These are phyloP conservation scores for Zootermopsis nevadensis DNA, from an alignment of 2,888 invertebrate species.

Conservation along the genomic window DNA sequence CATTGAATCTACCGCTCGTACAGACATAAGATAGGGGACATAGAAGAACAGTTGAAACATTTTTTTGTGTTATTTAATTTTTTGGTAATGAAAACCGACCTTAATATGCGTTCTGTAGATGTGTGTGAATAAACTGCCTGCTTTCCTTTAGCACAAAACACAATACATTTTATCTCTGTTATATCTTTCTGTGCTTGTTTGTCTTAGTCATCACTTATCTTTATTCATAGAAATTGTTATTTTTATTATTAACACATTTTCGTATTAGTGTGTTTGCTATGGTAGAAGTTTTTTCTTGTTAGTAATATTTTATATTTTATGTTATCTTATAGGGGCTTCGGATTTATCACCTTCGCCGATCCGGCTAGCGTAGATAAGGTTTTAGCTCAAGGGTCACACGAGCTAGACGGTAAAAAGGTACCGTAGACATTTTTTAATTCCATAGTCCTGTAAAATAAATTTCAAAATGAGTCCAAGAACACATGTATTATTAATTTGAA, in stretches of 20 bases:
- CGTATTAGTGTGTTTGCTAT: conserved; percentile 49
- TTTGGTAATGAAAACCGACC: not conserved
- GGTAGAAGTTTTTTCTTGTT: conserved; percentile 53
- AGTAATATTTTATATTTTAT: conserved; percentile 54
- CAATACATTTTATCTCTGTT: not conserved
- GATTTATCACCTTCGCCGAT: conserved; percentile 99
- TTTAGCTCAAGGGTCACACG: conserved; percentile 97
- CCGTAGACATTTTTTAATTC: conserved; percentile 53
- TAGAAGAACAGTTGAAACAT: not conserved
- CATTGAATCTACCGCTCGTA: too few relatives aligned
- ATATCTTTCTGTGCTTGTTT: not conserved
- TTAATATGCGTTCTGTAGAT: not conserved
- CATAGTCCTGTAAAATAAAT: conserved; percentile 42
- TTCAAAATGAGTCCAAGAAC: not conserved
- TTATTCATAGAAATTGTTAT: conserved; percentile 14
- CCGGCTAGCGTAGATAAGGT: conserved; percentile 99
- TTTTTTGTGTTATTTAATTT: not conserved
- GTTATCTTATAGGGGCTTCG: conserved; percentile 90
- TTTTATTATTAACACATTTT: conserved; percentile 33
- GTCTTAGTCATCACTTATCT: not conserved
- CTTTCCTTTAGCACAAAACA: conserved; percentile 9
- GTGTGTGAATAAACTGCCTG: not conserved
- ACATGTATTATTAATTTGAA: conserved; percentile 26
- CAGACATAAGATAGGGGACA: too few relatives aligned
- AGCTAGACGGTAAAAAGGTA: conserved; percentile 99